Evolutionary conservation across 2,888 invertebrate genomes (phyloP).

Genomic region (Nephrocerus scutellatus): DNA sequence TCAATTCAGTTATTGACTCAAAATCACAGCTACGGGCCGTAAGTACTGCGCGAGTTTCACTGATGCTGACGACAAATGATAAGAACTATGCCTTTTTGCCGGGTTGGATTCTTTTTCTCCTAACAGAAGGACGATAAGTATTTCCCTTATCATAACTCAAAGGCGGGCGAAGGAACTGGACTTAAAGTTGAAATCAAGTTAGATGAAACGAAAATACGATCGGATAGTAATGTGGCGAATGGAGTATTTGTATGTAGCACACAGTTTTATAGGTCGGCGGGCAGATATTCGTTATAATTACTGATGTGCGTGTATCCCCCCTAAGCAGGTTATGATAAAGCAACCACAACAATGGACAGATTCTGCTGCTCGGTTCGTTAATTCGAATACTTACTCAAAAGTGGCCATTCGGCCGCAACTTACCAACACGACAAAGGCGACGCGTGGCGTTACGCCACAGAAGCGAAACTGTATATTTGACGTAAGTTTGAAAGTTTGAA

Average conservation of each 20-base stretch:
- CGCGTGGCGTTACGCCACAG: constrained; percentile 27
- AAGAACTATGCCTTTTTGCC: background rate
- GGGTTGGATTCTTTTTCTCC: background rate
- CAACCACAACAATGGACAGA: constrained; percentile 35
- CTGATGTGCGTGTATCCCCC: constrained; percentile 5
- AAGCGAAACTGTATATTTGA: constrained; percentile 35
- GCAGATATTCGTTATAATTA: constrained; percentile 1
- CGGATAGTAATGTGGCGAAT: constrained; percentile 17
- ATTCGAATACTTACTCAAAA: constrained; percentile 26
- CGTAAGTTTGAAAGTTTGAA: no score
- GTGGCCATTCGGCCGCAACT: constrained; percentile 31
- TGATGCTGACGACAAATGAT: background rate
- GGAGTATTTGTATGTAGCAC: constrained; percentile 29
- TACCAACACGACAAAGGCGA: constrained; percentile 28
- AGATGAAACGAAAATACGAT: constrained; percentile 22
- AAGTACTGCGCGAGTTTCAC: constrained; percentile 15
- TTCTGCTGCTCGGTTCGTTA: constrained; percentile 25
- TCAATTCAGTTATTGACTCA: constrained; percentile 43
- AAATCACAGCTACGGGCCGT: constrained; percentile 24
- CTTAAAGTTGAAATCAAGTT: constrained; percentile 28
- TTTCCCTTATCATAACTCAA: constrained; percentile 36
- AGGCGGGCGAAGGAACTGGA: constrained; percentile 37
- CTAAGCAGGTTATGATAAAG: constrained; percentile 32
- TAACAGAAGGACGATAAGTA: constrained; percentile 30
- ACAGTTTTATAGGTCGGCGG: background rate